These are phyloP conservation scores for Branchinecta lindahli DNA, from an alignment of 1,140 invertebrate genomes.

Conservation along the genomic window DNA sequence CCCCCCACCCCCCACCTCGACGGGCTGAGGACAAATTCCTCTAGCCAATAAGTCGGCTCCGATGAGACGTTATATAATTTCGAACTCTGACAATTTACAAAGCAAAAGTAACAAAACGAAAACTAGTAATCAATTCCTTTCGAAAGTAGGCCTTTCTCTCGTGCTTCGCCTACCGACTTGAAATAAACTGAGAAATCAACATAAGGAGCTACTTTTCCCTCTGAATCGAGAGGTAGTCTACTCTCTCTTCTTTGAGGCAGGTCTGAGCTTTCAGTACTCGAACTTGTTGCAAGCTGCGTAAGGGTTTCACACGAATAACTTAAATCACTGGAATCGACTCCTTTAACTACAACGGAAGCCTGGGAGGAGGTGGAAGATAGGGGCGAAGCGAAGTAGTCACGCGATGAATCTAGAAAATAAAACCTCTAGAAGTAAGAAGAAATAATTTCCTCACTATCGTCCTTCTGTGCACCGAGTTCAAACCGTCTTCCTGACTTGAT, in stretches of 20 bases:
- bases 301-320: background rate
- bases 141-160: slow-evolving; percentile 22
- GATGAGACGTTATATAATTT: too few relatives aligned
- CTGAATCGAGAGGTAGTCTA: slow-evolving; percentile 35
- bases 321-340: background rate
- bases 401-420: background rate
- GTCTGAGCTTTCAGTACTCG: slow-evolving; percentile 22
- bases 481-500: too few relatives aligned
- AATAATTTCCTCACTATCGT: too few relatives aligned
- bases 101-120: too few relatives aligned
- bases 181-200: slow-evolving; percentile 73
- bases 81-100: too few relatives aligned
- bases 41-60: too few relatives aligned
- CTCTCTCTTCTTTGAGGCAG: slow-evolving; percentile 23
- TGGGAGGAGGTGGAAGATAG: background rate
- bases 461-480: too few relatives aligned
- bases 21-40: too few relatives aligned
- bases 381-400: background rate
- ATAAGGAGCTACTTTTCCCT: slow-evolving; percentile 56
- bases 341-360: background rate
- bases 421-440: background rate
- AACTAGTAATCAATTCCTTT: background rate
- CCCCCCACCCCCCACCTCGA: too few relatives aligned
- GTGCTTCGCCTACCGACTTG: slow-evolving; percentile 46
- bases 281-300: background rate